Conservation (phyloP, 1,140 invertebrate genomes). For the Amyelois transitella region DNA sequence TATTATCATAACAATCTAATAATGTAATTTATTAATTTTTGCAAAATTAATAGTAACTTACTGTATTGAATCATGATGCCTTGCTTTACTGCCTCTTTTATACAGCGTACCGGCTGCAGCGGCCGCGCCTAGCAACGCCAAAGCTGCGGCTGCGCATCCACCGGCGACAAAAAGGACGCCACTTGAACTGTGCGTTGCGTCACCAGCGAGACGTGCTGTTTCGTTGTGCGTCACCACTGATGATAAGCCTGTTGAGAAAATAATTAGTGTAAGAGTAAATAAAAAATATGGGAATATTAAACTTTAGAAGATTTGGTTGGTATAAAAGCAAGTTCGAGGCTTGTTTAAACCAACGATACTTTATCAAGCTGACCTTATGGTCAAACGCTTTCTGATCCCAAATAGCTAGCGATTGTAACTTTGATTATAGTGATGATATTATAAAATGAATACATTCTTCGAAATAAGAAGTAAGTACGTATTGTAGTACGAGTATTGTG, state of each 20-base stretch:
- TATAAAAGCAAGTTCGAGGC: no score
- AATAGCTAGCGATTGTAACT: not conserved
- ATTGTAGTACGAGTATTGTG: no score
- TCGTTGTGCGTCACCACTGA: conserved; percentile 76
- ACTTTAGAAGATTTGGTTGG: no score
- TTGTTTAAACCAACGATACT: no score
- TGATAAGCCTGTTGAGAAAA: conserved; percentile 61
- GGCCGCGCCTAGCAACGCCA: conserved; percentile 82
- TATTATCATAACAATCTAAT: not conserved
- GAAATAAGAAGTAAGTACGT: no score
- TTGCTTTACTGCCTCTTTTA: conserved; percentile 84
- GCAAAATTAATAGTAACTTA: conserved; percentile 60
- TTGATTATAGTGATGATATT: no score
- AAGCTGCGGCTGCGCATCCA: conserved; percentile 84
- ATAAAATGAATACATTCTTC: no score
- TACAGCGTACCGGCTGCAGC: conserved; percentile 83
- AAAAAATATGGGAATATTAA: not conserved
- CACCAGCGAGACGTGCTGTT: conserved; percentile 78
- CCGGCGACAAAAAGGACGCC: conserved; percentile 86
- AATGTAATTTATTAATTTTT: not conserved
- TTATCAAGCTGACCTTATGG: no score
- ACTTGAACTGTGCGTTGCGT: conserved; percentile 77
- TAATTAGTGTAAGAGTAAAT: not conserved
- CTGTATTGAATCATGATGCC: conserved; percentile 84
- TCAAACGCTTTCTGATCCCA: no score